Conservation (phyloP, 2,888 invertebrate genomes). For the Nomada ferruginata region DNA sequence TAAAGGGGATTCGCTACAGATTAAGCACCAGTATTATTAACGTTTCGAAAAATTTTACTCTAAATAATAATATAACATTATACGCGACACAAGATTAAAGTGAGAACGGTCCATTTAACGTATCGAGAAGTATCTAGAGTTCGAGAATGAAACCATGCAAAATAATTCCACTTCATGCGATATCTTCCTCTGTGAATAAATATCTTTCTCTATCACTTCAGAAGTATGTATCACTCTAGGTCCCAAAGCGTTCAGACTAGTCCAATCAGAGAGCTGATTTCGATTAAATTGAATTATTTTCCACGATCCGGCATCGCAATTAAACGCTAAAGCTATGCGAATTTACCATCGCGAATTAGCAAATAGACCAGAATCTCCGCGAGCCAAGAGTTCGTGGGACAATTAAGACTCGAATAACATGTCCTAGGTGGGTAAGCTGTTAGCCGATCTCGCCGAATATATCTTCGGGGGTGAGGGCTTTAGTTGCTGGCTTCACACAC, state of each 20-base stretch:
- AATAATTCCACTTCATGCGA: too few species aligned
- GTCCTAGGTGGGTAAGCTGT: neutral
- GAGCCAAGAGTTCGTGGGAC: neutral
- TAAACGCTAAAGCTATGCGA: conserved; percentile 2
- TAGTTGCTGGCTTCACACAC: neutral
- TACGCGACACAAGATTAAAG: too few species aligned
- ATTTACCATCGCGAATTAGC: neutral
- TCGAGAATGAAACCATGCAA: too few species aligned
- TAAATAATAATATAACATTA: too few species aligned
- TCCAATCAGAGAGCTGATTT: neutral
- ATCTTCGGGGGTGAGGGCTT: neutral
- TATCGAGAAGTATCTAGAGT: too few species aligned
- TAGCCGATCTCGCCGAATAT: neutral
- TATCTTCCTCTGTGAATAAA: too few species aligned
- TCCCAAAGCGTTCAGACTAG: neutral
- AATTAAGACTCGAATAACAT: neutral
- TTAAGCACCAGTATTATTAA: too few species aligned
- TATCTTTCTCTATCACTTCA: too few species aligned
- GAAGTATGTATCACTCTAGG: neutral
- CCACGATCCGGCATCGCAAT: neutral
- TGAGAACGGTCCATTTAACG: too few species aligned
- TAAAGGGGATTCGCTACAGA: too few species aligned
- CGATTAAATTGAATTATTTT: conserved; percentile 11
- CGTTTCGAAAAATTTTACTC: too few species aligned
- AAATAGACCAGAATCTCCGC: neutral